Evolutionary conservation across 53 echinoderm and acorn worm genomes (phyloP).

Genomic region (Arbacia lixula): DNA sequence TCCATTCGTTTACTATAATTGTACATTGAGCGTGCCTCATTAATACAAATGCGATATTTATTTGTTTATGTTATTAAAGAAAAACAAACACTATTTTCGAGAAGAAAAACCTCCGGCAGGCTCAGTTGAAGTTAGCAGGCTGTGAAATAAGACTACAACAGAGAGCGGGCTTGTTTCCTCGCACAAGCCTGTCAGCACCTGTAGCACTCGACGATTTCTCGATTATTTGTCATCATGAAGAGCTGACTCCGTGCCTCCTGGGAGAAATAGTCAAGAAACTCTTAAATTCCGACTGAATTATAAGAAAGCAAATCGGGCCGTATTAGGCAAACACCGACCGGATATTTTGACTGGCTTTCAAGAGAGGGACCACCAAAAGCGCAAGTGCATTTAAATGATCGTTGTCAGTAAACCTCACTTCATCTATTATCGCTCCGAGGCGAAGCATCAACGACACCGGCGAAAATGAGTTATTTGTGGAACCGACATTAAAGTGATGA

Average conservation of each 20-base stretch:
- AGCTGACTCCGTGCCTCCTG: constrained; percentile 1
- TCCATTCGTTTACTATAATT: no score
- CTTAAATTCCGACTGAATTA: constrained; percentile 46
- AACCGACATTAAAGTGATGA: constrained; percentile 48
- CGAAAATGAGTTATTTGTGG: constrained; percentile 54
- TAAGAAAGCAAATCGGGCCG: constrained; percentile 51
- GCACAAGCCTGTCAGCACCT: constrained; percentile 32
- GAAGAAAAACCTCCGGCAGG: no score
- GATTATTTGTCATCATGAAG: constrained; percentile 52
- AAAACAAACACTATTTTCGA: no score
- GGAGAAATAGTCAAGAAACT: constrained; percentile 46
- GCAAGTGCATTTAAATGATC: constrained; percentile 48
- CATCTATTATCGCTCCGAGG: constrained; percentile 56
- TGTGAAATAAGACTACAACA: constrained; percentile 13
- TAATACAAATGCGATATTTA: no score
- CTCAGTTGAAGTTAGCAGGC: no score
- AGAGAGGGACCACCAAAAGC: constrained; percentile 50
- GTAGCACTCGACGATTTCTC: constrained; percentile 39
- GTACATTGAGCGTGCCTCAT: no score
- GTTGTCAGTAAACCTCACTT: constrained; percentile 31
- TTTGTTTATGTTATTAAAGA: no score
- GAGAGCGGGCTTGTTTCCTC: constrained; percentile 38
- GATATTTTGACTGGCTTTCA: constrained; percentile 59
- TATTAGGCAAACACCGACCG: constrained; percentile 46
- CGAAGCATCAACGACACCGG: constrained; percentile 34